These are phyloP conservation scores for Orthosia incerta DNA, from an alignment of 2,888 invertebrate species.

Conservation along the genomic window DNA sequence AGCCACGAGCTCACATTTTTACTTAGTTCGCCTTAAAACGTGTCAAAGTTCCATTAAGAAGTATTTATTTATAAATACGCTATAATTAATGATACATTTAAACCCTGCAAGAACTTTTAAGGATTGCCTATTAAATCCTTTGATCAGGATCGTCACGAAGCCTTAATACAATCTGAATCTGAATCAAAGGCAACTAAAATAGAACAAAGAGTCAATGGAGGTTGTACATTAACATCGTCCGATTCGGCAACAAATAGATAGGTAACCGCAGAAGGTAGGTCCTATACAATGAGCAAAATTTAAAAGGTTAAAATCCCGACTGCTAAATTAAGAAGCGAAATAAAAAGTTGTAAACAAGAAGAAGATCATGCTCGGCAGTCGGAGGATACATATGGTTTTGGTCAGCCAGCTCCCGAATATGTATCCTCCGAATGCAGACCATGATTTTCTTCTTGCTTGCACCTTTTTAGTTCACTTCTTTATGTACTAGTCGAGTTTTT, in stretches of 20 bases:
- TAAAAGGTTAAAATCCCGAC: no score
- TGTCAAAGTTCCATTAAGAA: background rate
- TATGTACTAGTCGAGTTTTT: no score
- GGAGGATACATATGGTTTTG: no score
- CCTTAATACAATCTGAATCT: constrained; percentile 42
- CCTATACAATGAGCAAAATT: background rate
- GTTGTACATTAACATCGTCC: constrained; percentile 44
- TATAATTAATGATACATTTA: background rate
- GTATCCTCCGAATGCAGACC: no score
- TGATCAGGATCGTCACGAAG: constrained; percentile 26
- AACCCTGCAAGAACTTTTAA: constrained; percentile 8
- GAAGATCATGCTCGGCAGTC: no score
- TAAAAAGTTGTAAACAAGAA: no score
- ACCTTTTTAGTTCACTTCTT: no score
- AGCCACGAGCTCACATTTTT: constrained; percentile 22
- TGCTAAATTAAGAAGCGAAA: no score
- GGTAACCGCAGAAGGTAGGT: background rate
- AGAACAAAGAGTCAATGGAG: constrained; percentile 57
- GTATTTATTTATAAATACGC: constrained; percentile 13
- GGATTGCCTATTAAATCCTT: constrained; percentile 25
- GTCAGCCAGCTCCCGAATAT: no score
- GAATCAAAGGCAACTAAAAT: constrained; percentile 46
- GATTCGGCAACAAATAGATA: background rate
- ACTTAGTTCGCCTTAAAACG: constrained; percentile 6
- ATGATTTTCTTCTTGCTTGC: no score